Percentiles rank a stretch among this genome's conserved stretches.
These are phyloP conservation scores for Leistus spinibarbis DNA, from an alignment of 2,888 invertebrate species.

Conservation along the genomic window DNA sequence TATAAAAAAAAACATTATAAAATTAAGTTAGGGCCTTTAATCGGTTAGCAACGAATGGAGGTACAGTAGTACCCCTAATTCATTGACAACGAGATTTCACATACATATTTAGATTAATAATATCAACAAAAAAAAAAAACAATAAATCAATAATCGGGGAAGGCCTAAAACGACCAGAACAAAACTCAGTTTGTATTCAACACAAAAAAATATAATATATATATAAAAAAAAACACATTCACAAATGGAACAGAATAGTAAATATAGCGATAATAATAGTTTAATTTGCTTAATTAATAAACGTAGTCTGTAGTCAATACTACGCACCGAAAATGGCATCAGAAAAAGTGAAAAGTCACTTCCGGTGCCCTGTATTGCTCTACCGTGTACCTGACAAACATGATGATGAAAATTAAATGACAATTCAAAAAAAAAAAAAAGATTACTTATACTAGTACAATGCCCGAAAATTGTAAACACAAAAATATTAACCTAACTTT, in stretches of 20 bases:
- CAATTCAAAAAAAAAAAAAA: slow-evolving; percentile 2
- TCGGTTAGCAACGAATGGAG: not conserved
- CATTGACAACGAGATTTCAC: not conserved
- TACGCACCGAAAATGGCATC: not conserved
- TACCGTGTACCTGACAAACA: not conserved
- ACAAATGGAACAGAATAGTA: slow-evolving; percentile 44
- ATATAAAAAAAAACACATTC: slow-evolving; percentile 34
- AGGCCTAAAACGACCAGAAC: slow-evolving; percentile 46
- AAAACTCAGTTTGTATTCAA: slow-evolving; percentile 44
- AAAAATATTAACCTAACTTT: slow-evolving; percentile 16
- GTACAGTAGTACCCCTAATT: not conserved
- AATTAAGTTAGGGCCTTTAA: not conserved
- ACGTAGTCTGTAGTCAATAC: not conserved
- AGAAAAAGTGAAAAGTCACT: not conserved
- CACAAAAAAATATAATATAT: slow-evolving; percentile 43
- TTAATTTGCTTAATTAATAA: not conserved
- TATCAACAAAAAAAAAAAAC: slow-evolving; percentile 24
- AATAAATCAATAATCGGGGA: slow-evolving; percentile 16
- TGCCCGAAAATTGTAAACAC: slow-evolving; percentile 7
- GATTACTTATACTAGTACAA: not conserved
- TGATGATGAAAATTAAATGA: not conserved
- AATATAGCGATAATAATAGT: not conserved
- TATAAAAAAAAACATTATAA: not conserved
- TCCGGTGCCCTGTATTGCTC: not conserved
- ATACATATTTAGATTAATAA: slow-evolving; percentile 11